A percentile compares a stretch with the other conserved stretches of the same genome.
Evolutionary conservation across 2,113 vertebrate genomes (phyloP).

Genomic region (Corydoras maculifer): DNA sequence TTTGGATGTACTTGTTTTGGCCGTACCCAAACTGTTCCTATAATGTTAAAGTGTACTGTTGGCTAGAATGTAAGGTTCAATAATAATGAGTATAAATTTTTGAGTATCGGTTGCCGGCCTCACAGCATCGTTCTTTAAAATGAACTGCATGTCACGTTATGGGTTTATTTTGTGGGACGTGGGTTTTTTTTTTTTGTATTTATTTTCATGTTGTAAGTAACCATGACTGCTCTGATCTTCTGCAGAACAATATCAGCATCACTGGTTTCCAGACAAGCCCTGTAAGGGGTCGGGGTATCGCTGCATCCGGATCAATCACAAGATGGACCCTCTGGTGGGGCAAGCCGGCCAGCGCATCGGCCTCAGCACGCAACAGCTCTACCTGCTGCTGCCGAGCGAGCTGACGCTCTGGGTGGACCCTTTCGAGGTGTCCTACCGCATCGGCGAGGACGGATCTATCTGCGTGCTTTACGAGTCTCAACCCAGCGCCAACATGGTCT

Average conservation of each 20-base stretch:
- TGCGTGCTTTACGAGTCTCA: conserved; percentile 95
- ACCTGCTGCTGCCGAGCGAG: conserved; percentile 95
- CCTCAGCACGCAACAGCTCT: conserved; percentile 95
- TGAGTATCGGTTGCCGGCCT: too few species aligned
- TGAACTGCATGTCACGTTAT: too few species aligned
- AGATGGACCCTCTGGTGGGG: conserved; percentile 98
- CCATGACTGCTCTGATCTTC: not conserved
- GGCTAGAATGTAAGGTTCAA: too few species aligned
- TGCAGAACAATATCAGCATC: conserved; percentile 96
- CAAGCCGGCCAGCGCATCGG: conserved; percentile 95
- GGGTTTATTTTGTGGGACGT: too few species aligned
- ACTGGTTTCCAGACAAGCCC: conserved; percentile 98
- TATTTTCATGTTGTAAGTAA: not conserved
- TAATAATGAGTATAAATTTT: too few species aligned
- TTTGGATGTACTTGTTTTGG: too few species aligned
- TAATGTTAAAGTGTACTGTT: too few species aligned
- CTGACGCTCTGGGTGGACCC: conserved; percentile 99
- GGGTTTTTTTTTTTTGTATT: not conserved
- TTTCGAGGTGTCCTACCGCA: conserved; percentile 97
- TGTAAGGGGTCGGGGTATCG: conserved; percentile 97
- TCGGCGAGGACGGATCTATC: conserved; percentile 98
- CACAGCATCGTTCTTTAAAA: too few species aligned
- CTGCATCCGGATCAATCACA: conserved; percentile 99
- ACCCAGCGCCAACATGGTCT: conserved; percentile 64
- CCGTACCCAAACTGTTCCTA: too few species aligned